Conservation (phyloP, 2,888 invertebrate genomes). For the Aspidiotus rigidus region DNA sequence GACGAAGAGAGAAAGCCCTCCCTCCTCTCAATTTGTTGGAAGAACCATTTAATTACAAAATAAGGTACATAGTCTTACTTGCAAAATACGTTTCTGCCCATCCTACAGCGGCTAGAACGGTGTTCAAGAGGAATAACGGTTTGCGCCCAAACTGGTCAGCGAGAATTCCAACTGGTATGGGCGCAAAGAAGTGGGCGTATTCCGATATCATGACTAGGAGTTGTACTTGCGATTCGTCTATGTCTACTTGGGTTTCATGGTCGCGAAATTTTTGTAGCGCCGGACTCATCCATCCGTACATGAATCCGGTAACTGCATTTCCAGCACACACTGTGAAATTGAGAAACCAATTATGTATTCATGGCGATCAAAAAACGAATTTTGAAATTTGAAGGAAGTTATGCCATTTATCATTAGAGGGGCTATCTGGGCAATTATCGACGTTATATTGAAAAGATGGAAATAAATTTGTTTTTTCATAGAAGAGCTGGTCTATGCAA, state of each 20-base stretch:
- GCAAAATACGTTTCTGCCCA: conserved; percentile 12
- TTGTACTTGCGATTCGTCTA: conserved; percentile 4
- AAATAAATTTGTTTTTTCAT: too few relatives aligned
- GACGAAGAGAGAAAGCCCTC: too few relatives aligned
- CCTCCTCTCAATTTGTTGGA: too few relatives aligned
- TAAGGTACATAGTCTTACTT: neutral
- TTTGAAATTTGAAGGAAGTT: too few relatives aligned
- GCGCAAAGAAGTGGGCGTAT: conserved; percentile 20
- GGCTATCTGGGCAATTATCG: too few relatives aligned
- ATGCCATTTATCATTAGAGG: too few relatives aligned
- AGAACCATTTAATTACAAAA: too few relatives aligned
- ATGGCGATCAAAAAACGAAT: too few relatives aligned
- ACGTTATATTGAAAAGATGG: too few relatives aligned
- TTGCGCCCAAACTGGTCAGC: conserved; percentile 18
- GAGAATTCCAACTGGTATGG: conserved; percentile 10
- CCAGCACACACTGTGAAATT: conserved; percentile 3
- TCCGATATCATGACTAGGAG: conserved; percentile 16
- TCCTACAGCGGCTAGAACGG: conserved; percentile 12
- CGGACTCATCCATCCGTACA: conserved; percentile 19
- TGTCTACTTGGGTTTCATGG: neutral
- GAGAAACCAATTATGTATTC: too few relatives aligned
- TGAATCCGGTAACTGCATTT: neutral
- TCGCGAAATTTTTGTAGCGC: conserved; percentile 1
- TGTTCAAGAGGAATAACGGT: conserved; percentile 8
- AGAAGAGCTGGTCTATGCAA: too few relatives aligned